Evolutionary conservation across 2,797 vertebrate genomes (phyloP), one percentile per base, ranked within the genome.

Genomic region (Bradypodion ventrale): DNA sequence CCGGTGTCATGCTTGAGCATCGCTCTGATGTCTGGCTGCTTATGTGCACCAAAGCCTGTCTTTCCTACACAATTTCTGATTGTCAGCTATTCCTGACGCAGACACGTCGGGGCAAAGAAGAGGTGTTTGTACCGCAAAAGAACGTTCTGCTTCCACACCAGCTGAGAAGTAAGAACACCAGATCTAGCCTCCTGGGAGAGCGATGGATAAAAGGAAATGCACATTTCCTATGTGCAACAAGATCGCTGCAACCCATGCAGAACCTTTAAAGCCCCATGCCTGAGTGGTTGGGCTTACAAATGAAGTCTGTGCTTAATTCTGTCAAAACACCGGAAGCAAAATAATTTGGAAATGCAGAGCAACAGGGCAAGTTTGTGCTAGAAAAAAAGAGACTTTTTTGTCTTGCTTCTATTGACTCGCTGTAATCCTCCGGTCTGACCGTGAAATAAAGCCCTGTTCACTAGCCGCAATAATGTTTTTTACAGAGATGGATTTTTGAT

Each of bases 381-480:
- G 21, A 56, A 5, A 56, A 5, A 56, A 56, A 56, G 19, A 56
- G 52, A 56, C 52, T 56, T 19, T 56, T 56, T 56, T 56, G 13
- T 52, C 52, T 56, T 56, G 15, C 52, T 19, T 56, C 52, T 56
- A 56, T 56, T 21, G 52, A 56, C 19, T 56, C 16, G 21, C 16
- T 16, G 19, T 56, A n/a, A 56, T 56, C 52, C 16, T 56, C 52
- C 19, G 56, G 5, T 21, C 15, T 21, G 13, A 56, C 52, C 13
- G 52, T 15, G 72, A 23, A 70, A 40, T n/a, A n/a, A 25, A 65
- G 15, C 15, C 37, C 92, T 94, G 85, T 1, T 85, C 86, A 89
- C 88, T 92, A 89, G 90, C 91, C 93, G 94, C 93, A 95, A 93
- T 95, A 95, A 94, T 93, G 92, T 93, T 90, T 92, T 94, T 56